Percentiles rank a stretch among this genome's conserved stretches.
These are phyloP conservation scores for Pao palembangensis DNA, from an alignment of 2,113 vertebrate genomes.

Conservation along the genomic window DNA sequence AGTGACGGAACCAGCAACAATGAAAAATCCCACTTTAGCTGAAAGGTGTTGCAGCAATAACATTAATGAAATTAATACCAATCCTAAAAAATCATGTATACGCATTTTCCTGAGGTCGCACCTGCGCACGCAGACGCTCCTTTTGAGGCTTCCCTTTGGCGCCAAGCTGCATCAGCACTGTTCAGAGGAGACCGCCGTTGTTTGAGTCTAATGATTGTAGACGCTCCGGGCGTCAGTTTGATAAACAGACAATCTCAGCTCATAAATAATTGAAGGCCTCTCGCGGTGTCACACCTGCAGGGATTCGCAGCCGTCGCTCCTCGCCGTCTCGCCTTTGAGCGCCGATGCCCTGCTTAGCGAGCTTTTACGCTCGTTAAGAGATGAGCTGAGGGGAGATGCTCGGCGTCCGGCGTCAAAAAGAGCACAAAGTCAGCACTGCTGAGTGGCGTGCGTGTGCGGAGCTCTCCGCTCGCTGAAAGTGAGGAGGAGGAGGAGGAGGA, in stretches of 20 bases:
- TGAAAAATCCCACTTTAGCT: no score
- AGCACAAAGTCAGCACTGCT: not conserved
- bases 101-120: not conserved
- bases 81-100: no score
- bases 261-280: conserved; percentile 66
- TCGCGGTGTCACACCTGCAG: conserved; percentile 46
- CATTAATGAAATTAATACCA: no score
- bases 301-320: conserved; percentile 21
- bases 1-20: no score
- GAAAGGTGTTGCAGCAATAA: no score
- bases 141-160: conserved; percentile 8
- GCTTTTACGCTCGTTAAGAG: conserved; percentile 38
- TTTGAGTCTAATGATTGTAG: conserved; percentile 60
- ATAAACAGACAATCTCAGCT: conserved; percentile 69
- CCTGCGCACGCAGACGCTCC: no score
- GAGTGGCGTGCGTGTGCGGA: conserved; percentile 5
- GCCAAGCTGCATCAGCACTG: conserved; percentile 49
- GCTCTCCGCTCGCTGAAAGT: conserved; percentile 13
- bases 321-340: conserved; percentile 39
- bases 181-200: conserved; percentile 50
- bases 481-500: not conserved
- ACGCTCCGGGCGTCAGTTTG: conserved; percentile 61
- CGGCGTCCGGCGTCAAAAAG: conserved; percentile 5
- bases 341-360: conserved; percentile 46
- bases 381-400: conserved; percentile 13